Evolutionary conservation across 2,113 vertebrate species (phyloP), one percentile per base, ranked within the genome.

Genomic region (Todiramphus chloris): DNA sequence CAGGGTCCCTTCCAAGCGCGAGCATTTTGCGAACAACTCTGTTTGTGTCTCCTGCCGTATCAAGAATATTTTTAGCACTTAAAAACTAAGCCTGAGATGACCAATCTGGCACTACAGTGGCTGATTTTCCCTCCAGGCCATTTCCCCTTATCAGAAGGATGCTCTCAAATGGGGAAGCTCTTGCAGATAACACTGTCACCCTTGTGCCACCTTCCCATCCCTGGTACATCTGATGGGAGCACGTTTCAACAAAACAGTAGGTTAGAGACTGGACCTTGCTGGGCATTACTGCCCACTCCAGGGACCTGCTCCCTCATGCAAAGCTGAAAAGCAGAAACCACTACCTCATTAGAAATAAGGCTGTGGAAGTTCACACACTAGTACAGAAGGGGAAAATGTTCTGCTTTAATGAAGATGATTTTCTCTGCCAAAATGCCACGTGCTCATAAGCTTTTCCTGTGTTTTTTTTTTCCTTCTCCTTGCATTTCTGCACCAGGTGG

Each of bases 251-350:
- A 68, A 21, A 82, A 23, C 13, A 37, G 18, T 5, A 23, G 28
- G 13, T 63, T 50, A 55, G 17, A 73, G 28, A 27, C 30, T 85
- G 56, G 51, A 30, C 60, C 31, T 64, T 41, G 28, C 39, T 0
- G 1, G 44, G 16, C 28, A 30, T 62, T 2, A 0, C 19, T 83
- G 46, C 28, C 48, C 1, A 1, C 25, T 21, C 35, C 0, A 0
- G 17, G 43, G 20, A 72, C 37, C 56, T 63, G 30, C 37, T 85
- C 20, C 14, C 56, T 8, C 31, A 5, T 19, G 23, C 62, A 33
- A 33, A 62, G 18, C 17, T 44, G n/a, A 53, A 69, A 82, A 77
- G 58, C 21, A 63, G 43, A 75, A 75, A 64, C 30, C 14, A 82
- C 7, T 4, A 48, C 15, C 17, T 85, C 13, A 1, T 72, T 43